Percentiles rank a stretch among this genome's conserved stretches.
phyloP scores from a whole-genome alignment of 2,797 vertebrate species.

The Arctocebus calabarensis region DNA sequence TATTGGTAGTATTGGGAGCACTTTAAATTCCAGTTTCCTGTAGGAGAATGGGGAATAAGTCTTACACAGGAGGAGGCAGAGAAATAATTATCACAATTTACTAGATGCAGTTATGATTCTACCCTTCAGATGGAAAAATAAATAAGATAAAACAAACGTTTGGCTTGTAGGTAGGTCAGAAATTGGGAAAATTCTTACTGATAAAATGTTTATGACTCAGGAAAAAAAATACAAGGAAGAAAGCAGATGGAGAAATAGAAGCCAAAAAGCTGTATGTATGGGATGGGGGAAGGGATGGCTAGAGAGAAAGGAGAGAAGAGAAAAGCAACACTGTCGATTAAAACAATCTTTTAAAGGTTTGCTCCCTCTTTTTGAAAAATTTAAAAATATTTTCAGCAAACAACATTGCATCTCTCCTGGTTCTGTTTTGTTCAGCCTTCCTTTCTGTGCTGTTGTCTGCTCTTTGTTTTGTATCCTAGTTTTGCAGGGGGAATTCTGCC shows the following conservation, averaged over 20 bases:
- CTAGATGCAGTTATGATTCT: not conserved
- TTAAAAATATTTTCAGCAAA: slow-evolving; percentile 86
- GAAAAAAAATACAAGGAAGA: slow-evolving; percentile 63
- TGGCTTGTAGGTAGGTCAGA: slow-evolving; percentile 50
- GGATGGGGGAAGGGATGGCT: not conserved
- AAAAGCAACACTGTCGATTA: slow-evolving; percentile 70
- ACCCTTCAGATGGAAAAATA: slow-evolving; percentile 29
- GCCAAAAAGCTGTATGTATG: slow-evolving; percentile 60
- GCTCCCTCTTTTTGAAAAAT: slow-evolving; percentile 75
- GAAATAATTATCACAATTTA: slow-evolving; percentile 26
- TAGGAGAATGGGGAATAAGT: not conserved
- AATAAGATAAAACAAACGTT: slow-evolving; percentile 33
- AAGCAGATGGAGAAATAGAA: slow-evolving; percentile 76
- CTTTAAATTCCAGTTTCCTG: not conserved
- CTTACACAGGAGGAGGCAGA: not conserved
- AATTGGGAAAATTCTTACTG: slow-evolving; percentile 53
- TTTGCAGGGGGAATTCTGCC: slow-evolving; percentile 82
- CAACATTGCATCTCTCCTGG: slow-evolving; percentile 81
- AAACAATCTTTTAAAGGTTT: slow-evolving; percentile 81
- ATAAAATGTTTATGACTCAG: slow-evolving; percentile 78
- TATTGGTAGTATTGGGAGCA: not conserved
- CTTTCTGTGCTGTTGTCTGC: slow-evolving; percentile 80
- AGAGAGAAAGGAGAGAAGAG: slow-evolving; percentile 59
- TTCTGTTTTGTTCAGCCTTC: slow-evolving; percentile 82
- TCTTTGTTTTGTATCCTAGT: slow-evolving; percentile 84